A percentile compares a stretch with the other conserved stretches of the same genome.
These are phyloP conservation scores for Dasysyrphus albostriatus DNA, from an alignment of 2,888 invertebrate genomes.

Conservation along the genomic window DNA sequence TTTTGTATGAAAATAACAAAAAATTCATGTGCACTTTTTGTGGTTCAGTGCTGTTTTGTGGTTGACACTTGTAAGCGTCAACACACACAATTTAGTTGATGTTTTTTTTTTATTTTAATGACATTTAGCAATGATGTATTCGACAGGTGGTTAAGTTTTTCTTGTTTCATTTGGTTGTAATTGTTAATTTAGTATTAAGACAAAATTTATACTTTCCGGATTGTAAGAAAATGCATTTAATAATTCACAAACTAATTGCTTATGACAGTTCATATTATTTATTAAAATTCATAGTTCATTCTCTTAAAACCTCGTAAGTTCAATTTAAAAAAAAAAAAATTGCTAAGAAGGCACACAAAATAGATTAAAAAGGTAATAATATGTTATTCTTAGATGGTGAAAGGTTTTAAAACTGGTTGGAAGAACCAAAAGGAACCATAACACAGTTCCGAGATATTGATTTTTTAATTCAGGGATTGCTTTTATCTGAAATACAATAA, in stretches of 20 bases:
- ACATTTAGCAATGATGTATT: conserved; percentile 24
- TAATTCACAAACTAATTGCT: not conserved
- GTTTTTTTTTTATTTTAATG: conserved; percentile 21
- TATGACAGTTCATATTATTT: not conserved
- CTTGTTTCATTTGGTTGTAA: not conserved
- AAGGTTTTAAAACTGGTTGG: too few species aligned
- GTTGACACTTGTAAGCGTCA: conserved; percentile 37
- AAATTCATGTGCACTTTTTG: conserved; percentile 44
- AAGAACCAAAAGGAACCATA: too few species aligned
- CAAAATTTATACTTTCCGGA: conserved; percentile 13
- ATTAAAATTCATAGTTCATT: too few species aligned
- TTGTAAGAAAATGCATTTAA: not conserved
- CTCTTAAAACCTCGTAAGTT: too few species aligned
- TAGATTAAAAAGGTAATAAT: too few species aligned
- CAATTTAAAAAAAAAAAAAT: too few species aligned
- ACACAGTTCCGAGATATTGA: too few species aligned
- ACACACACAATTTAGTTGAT: not conserved
- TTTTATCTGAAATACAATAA: too few species aligned
- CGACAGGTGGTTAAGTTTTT: conserved; percentile 30
- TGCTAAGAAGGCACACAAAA: too few species aligned
- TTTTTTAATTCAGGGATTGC: too few species aligned
- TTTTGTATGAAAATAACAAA: not conserved
- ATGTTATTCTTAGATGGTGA: too few species aligned
- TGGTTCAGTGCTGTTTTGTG: conserved; percentile 33
- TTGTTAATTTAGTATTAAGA: not conserved